Evolutionary conservation across 2,113 vertebrate genomes (phyloP), one percentile per base, ranked within the genome.

Genomic region (Datnioides undecimradiatus): DNA sequence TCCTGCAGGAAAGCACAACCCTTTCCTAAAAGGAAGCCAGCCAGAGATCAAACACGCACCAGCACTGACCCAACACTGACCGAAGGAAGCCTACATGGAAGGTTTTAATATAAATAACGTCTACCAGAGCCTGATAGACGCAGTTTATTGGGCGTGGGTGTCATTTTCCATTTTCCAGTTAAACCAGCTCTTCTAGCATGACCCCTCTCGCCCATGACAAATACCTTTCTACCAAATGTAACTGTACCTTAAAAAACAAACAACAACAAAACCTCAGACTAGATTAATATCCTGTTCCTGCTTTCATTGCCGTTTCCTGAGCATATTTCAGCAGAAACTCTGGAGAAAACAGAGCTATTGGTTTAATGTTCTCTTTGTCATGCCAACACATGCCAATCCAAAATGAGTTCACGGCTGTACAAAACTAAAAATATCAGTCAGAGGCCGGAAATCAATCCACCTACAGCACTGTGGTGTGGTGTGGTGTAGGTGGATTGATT

Each of bases 1-100:
- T 89, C 84, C 88, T 83, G 41, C 40, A 58, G 62, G 78, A 68
- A 80, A 55, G 54, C 23, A 5, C 64, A 63, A 16, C 76, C 67
- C 80, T 67, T 71, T 71, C 81, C 51, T 40, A 4, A 17, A 31
- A 2, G 68, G 73, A 81, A 83, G 17, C 19, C 3, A 12, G 36
- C 25, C 80, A 12, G 48, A 54, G 34, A 68, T 64, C 38, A 79
- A 81, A 83, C 34, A 0, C 9, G 14, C 11, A 41, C 38, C 14
- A 33, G 21, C 17, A 8, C 58, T 60, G 36, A 70, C 41, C 54
- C 33, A 6, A 36, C n/a, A 1, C 34, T 2, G 16, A n/a, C 29
- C 10, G 6, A n/a, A 9, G 29, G 48, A 36, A 17, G 27, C 16
- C 62, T 16, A 27, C 49, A 40, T 62, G 76, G 73, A 83, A 73